Base-by-base conservation (phyloP, 2,797 vertebrate genomes). In the Anolis apletophallus region DNA sequence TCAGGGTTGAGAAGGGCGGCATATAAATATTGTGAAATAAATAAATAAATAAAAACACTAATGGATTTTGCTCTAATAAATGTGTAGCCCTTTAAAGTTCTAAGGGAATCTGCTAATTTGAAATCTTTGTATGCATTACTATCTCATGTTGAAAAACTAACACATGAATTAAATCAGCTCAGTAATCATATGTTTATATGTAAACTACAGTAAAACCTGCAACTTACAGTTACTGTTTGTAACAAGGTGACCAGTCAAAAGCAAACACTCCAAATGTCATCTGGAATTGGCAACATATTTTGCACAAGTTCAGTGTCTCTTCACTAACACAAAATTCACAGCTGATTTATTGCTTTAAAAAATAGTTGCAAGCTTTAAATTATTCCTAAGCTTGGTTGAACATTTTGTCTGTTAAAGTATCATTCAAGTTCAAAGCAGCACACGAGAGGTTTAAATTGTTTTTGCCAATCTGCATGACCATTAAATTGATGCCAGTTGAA, bases 401-500 rank as follows among this genome's bases (percentile, higher is more conserved):
- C 88, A 57, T 61, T 90, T 93, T 89, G 68, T 84, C 72, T 81
- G 89, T 90, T 91, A 86, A 84, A 87, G 83, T 79, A 90, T 84
- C 0, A 0, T 21, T 71, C 46, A 88, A 89, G 75, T 88, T 90
- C 90, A 88, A 88, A 93, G 75, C 85, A 91, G 52, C 72, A 59
- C 1, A 75, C 0, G 14, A 91, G 88, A 90, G 36, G 19, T 81
- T 91, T 59, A 3, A 83, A 86, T 77, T 81, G 83, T 23, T 91
- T 88, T 88, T 88, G 72, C 83, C 88, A 87, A 83, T 0, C 3
- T 89, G 72, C 55, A 88, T 91, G 90, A 90, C 85, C 85, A 90
- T 90, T 87, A 89, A 87, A 90, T 91, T 86, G 90, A 93, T 90
- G 89, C 91, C 90, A 88, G 87, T 75, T 83, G 80, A 91, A 89